Base-by-base conservation (phyloP, 30 jellyfish, hydroid and myxozoan genomes). In the Morbakka virulenta region DNA sequence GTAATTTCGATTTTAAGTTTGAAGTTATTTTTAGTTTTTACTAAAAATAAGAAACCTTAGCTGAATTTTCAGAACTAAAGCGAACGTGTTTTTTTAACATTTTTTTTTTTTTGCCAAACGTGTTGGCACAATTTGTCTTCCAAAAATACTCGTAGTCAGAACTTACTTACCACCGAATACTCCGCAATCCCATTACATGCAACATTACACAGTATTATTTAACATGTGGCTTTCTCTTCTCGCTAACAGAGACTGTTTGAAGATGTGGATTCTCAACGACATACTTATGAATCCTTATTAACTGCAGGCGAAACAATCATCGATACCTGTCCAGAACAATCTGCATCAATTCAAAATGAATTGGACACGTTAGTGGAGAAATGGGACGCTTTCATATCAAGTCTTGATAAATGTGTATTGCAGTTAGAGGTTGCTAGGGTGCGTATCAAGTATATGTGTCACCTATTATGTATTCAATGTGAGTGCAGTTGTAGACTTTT, bases 321-420 rank as follows among this genome's bases (percentile, higher is more conserved):
- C 32, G 85, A 87, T 76, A 80, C 73, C 24, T 53, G 64, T 1
- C 36, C 28, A 6, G 17, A 49, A 1, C 90, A 86, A 0, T 57
- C 81, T 67, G 81, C 29, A 31, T 82, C 67, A 25, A 49, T 87
- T 4, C 52, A 64, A 53, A 28, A 34, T 12, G 94, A 79, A 25
- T 26, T 80, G 30, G 94, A 75, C 4, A 50, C 49, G 50, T 28
- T 69, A 57, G 65, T 71, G 51, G 50, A 24, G 21, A 79, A 94
- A 66, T 87, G 96, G 96, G 96, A 87, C 57, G 23, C 89, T 6
- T 77, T 87, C 22, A 70, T 85, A 48, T 51, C 69, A 36, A 87
- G 74, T 23, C 52, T 87, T 13, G 96, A 87, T 41, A 87, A 73
- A 47, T 87, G 96, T 48, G 49, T 72, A 33, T 65, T 51, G 9